Percentiles rank a stretch among this genome's conserved stretches.
Conservation (phyloP, 1,140 invertebrate genomes). For the Drosophila saltans region DNA sequence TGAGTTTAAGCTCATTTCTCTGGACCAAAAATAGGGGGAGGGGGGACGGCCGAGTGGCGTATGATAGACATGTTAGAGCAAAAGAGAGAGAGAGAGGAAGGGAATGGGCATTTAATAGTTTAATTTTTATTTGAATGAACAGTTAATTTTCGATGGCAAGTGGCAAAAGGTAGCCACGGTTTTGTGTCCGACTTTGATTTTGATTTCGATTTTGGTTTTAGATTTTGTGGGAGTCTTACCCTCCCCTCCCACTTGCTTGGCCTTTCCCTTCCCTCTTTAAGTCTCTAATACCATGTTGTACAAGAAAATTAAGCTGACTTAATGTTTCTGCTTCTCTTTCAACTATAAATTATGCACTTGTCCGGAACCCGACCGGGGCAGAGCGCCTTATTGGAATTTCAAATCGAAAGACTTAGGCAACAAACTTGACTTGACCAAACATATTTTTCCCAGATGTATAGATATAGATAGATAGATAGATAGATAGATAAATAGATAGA, state of each 20-base stretch:
- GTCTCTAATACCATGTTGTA: slow-evolving; percentile 9
- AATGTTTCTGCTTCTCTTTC: neutral
- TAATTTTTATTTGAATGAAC: slow-evolving; percentile 81
- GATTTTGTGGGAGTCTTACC: slow-evolving; percentile 41
- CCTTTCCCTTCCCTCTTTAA: neutral
- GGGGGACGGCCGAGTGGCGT: too few relatives aligned
- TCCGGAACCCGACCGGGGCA: neutral
- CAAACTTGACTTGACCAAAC: slow-evolving; percentile 27
- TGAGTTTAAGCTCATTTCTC: slow-evolving; percentile 66
- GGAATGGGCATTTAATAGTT: slow-evolving; percentile 64
- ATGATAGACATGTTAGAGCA: neutral
- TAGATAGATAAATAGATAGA: neutral
- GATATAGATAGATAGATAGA: neutral
- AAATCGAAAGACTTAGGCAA: slow-evolving; percentile 50
- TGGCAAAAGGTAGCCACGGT: slow-evolving; percentile 54
- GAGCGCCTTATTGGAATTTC: neutral
- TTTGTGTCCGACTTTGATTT: neutral
- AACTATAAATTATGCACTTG: slow-evolving; percentile 18
- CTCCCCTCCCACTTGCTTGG: neutral
- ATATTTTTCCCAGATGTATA: neutral
- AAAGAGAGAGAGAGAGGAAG: slow-evolving; percentile 10
- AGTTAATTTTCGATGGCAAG: slow-evolving; percentile 78
- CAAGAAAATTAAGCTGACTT: slow-evolving; percentile 23
- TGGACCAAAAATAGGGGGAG: too few relatives aligned
- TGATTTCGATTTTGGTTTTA: neutral